These are phyloP conservation scores for Pantelozetes paolii DNA, from an alignment of 2,888 invertebrate genomes.

Conservation along the genomic window DNA sequence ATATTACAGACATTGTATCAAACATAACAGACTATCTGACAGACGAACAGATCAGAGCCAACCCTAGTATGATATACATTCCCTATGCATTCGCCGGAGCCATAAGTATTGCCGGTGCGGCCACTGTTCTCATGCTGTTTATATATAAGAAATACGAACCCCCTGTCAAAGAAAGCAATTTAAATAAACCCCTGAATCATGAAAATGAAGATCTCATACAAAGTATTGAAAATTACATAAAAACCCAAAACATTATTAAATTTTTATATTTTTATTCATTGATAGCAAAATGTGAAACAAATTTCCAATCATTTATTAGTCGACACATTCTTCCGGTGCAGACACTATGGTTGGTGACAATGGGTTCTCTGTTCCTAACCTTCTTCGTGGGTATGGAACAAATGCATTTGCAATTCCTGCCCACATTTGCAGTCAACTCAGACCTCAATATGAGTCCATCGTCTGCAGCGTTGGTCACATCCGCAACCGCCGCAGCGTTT, in stretches of 20 bases:
- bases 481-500: slow-evolving; percentile 38
- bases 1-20: neutral
- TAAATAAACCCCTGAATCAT: neutral
- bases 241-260: neutral
- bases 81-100: slow-evolving; percentile 40
- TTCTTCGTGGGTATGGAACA: slow-evolving; percentile 42
- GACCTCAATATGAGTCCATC: slow-evolving; percentile 39
- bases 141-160: slow-evolving; percentile 37
- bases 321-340: slow-evolving; percentile 18
- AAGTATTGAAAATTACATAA: neutral
- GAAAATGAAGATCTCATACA: slow-evolving; percentile 20
- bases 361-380: slow-evolving; percentile 39
- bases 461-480: slow-evolving; percentile 35
- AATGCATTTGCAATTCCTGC: slow-evolving; percentile 42
- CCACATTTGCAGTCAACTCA: slow-evolving; percentile 40
- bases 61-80: slow-evolving; percentile 40
- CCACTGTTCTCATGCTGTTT: slow-evolving; percentile 33
- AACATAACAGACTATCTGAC: neutral
- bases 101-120: slow-evolving; percentile 24
- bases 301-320: neutral
- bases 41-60: slow-evolving; percentile 28
- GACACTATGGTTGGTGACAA: slow-evolving; percentile 39
- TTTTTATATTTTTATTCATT: neutral
- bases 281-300: neutral
- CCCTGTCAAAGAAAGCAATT: neutral